A percentile compares a stretch with the other conserved stretches of the same genome.
phyloP scores from a whole-genome alignment of 2,888 invertebrate species.

The Boloria selene region DNA sequence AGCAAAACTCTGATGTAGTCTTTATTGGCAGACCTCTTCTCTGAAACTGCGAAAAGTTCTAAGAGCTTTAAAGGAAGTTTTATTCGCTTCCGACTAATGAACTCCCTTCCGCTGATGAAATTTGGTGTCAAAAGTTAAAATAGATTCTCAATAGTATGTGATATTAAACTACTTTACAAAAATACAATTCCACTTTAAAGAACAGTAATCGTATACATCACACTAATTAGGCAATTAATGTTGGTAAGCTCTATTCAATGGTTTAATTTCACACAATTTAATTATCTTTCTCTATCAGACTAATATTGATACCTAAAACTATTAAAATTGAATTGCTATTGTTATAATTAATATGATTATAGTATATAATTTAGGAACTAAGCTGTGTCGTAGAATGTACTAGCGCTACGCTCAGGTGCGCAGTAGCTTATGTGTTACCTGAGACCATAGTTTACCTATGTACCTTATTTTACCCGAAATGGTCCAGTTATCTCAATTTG shows the following conservation, averaged over 20 bases:
- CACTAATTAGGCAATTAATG: slow-evolving; percentile 68
- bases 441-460: too few relatives aligned
- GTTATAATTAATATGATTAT: too few relatives aligned
- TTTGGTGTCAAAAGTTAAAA: slow-evolving; percentile 11
- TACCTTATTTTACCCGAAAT: too few relatives aligned
- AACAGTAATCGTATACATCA: slow-evolving; percentile 61
- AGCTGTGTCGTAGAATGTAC: too few relatives aligned
- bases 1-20: slow-evolving; percentile 18
- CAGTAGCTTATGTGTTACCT: too few relatives aligned
- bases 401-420: too few relatives aligned
- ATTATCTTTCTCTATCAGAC: slow-evolving; percentile 21
- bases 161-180: too few relatives aligned
- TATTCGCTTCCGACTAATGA: slow-evolving; percentile 21
- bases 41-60: slow-evolving; percentile 19
- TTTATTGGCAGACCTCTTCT: slow-evolving; percentile 20
- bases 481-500: too few relatives aligned
- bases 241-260: slow-evolving; percentile 62
- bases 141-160: neutral
- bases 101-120: slow-evolving; percentile 15
- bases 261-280: slow-evolving; percentile 41
- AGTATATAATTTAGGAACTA: too few relatives aligned
- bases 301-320: neutral
- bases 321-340: neutral
- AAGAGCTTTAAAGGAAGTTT: slow-evolving; percentile 23
- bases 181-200: neutral